Conservation (phyloP, 2,797 vertebrate species). For the Ctenosaura bakeri region DNA sequence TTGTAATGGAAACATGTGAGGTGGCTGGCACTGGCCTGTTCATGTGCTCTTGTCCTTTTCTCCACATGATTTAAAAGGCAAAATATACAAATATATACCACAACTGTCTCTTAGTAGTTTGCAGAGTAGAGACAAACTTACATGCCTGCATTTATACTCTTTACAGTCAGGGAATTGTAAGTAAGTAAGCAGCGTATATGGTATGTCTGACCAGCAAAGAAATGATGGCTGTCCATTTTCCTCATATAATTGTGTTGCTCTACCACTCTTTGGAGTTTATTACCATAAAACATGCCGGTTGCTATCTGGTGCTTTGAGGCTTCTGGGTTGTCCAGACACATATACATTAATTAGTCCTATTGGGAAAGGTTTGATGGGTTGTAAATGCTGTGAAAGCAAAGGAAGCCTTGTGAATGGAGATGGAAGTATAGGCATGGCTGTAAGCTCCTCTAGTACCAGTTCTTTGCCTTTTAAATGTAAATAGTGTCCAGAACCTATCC, state of each 20-base stretch:
- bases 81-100: not conserved
- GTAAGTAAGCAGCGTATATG: not conserved
- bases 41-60: not conserved
- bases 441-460: not conserved
- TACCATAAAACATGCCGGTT: not conserved
- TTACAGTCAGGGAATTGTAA: not conserved
- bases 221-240: not conserved
- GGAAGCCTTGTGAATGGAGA: not conserved
- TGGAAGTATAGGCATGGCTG: not conserved
- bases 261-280: not conserved
- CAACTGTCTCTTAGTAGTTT: not conserved
- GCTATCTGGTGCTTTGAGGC: not conserved
- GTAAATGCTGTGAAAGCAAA: not conserved
- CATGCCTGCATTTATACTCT: not conserved
- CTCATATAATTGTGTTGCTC: not conserved
- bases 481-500: conserved; percentile 12
- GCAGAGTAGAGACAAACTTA: not conserved
- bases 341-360: not conserved
- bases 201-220: not conserved
- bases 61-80: not conserved
- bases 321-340: not conserved
- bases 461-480: conserved; percentile 9
- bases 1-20: not conserved
- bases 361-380: not conserved
- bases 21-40: not conserved